Conservation (phyloP, 2,113 vertebrate species). For the Patagioenas fasciata region DNA sequence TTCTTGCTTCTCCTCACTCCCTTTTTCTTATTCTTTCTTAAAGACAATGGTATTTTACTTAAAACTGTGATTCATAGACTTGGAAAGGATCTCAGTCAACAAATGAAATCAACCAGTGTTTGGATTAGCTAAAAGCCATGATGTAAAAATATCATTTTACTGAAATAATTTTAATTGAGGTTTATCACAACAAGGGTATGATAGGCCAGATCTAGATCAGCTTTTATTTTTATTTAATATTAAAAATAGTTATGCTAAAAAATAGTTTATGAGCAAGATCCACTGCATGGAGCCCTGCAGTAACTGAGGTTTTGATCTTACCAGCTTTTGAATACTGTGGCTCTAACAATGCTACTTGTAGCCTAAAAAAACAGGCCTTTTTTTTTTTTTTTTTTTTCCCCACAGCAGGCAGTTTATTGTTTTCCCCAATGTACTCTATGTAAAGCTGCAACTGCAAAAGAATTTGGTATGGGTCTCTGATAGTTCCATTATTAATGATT, state of each 20-base stretch:
- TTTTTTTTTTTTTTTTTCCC: neutral
- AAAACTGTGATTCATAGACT: neutral
- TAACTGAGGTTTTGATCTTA: neutral
- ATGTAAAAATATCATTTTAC: neutral
- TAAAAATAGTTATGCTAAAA: neutral
- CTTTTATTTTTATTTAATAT: neutral
- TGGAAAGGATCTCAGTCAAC: neutral
- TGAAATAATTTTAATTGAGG: neutral
- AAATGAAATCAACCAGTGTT: neutral
- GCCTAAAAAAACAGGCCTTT: neutral
- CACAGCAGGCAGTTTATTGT: neutral
- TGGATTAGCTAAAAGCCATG: neutral
- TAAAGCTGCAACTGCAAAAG: neutral
- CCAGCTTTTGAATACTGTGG: neutral
- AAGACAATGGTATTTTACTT: neutral
- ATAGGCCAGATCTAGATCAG: neutral
- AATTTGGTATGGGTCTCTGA: neutral
- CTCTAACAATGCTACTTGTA: neutral
- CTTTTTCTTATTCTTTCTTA: neutral
- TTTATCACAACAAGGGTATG: neutral
- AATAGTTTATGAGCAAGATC: neutral
- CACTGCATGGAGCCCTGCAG: neutral
- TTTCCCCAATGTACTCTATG: neutral
- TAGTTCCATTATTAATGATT: neutral
- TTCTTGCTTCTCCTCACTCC: neutral